Evolutionary conservation across 64 coral and sea anemone species (phyloP).

Genomic region (Pachyseris speciosa): DNA sequence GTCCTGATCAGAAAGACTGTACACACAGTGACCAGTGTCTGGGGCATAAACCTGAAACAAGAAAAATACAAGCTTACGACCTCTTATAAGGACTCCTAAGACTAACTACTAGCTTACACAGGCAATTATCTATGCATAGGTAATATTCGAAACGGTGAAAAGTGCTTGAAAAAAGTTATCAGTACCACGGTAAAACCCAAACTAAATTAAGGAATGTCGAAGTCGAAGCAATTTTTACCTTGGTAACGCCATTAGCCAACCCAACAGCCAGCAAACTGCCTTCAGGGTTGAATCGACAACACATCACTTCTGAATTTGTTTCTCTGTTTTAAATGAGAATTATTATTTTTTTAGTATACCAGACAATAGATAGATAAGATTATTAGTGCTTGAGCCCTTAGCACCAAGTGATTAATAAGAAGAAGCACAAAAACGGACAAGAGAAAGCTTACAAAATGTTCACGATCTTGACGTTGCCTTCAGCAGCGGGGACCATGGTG

Average conservation of each 20-base stretch:
- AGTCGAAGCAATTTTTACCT: constrained; percentile 55
- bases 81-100: too few species aligned
- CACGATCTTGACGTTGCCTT: constrained; percentile 88
- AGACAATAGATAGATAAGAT: not conserved
- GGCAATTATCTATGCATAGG: too few species aligned
- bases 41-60: constrained; percentile 78
- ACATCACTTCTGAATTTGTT: constrained; percentile 96
- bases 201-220: not conserved
- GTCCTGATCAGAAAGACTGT: constrained; percentile 91
- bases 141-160: not conserved
- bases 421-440: not conserved
- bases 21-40: constrained; percentile 84
- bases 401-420: not conserved
- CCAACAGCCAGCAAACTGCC: constrained; percentile 88
- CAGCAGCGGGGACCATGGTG: constrained; percentile 60
- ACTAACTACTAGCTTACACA: too few species aligned
- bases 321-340: constrained; percentile 67
- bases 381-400: not conserved
- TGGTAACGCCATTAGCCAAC: constrained; percentile 82
- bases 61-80: not conserved
- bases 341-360: not conserved
- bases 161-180: not conserved
- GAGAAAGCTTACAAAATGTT: constrained; percentile 80
- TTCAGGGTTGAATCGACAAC: constrained; percentile 92
- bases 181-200: not conserved